phyloP scores from a whole-genome alignment of 2,113 vertebrate species.

The Laterallus jamaicensis region DNA sequence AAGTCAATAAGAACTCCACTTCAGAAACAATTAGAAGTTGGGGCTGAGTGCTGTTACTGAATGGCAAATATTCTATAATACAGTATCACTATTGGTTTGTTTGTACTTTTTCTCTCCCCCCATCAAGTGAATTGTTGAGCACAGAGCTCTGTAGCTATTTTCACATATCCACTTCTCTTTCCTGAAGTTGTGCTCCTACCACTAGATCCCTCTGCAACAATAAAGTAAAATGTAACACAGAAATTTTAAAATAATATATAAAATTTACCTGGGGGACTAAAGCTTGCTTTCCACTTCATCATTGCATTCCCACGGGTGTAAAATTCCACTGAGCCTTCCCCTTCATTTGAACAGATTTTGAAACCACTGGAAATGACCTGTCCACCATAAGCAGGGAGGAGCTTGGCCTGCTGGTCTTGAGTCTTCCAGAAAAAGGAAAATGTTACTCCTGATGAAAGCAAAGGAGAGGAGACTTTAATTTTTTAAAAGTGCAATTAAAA shows the following conservation, averaged over 20 bases:
- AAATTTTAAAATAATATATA: rapidly evolving
- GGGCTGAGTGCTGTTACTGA: background rate
- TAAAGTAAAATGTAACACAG: background rate
- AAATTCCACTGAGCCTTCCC: conserved; percentile 86
- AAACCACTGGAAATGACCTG: conserved; percentile 92
- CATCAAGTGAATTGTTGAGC: background rate
- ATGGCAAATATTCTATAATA: background rate
- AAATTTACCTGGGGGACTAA: conserved; percentile 85
- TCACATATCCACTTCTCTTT: background rate
- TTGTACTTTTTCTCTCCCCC: background rate
- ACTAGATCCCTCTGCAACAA: background rate
- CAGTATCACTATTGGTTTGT: rapidly evolving
- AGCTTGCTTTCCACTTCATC: conserved; percentile 87
- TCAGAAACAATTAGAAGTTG: background rate
- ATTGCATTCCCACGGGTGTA: conserved; percentile 81
- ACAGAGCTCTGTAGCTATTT: background rate
- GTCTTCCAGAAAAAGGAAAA: conserved; percentile 99
- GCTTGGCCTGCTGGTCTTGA: conserved; percentile 47
- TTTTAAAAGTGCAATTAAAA: background rate
- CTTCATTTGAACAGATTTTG: conserved; percentile 83
- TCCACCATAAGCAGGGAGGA: conserved; percentile 81
- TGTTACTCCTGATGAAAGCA: conserved; percentile 83
- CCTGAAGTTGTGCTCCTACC: background rate
- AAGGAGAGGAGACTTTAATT: background rate
- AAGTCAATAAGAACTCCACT: background rate